These are phyloP conservation scores for Mongoloraphidia duomilia DNA, from an alignment of 2,888 invertebrate genomes.

Conservation along the genomic window DNA sequence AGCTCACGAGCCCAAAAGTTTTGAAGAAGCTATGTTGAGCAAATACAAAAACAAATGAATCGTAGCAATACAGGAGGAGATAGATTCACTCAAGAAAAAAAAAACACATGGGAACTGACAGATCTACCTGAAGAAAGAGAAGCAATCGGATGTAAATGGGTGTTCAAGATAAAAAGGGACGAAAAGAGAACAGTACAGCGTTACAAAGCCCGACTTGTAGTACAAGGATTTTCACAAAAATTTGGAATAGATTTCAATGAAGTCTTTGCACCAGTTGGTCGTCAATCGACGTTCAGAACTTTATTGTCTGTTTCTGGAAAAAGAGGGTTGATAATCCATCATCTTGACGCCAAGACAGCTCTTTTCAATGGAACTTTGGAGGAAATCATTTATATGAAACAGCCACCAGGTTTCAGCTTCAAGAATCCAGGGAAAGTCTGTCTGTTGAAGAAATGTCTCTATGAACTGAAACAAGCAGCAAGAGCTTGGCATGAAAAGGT, in stretches of 20 bases:
- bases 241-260: slow-evolving; percentile 16
- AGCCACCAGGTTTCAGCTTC: slow-evolving; percentile 13
- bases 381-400: no score
- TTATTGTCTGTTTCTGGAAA: slow-evolving; percentile 11
- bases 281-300: slow-evolving; percentile 13
- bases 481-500: slow-evolving; percentile 17
- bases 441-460: slow-evolving; percentile 15
- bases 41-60: slow-evolving; percentile 11
- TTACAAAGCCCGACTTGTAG: slow-evolving; percentile 17
- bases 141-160: no score
- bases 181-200: no score
- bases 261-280: slow-evolving; percentile 16
- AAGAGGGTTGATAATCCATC: slow-evolving; percentile 5
- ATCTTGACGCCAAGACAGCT: no score
- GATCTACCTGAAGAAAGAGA: slow-evolving; percentile 13
- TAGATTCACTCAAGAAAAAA: slow-evolving; percentile 15
- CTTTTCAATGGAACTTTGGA: no score
- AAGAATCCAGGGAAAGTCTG: no score
- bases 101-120: slow-evolving; percentile 15
- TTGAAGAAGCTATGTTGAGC: slow-evolving; percentile 8
- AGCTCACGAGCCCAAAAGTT: no score
- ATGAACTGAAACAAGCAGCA: slow-evolving; percentile 20
- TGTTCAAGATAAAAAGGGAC: no score
- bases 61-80: slow-evolving; percentile 17
- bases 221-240: slow-evolving; percentile 16